Percentiles rank a stretch among this genome's conserved stretches.
Conservation (phyloP, 1,140 invertebrate species). For the Platorchestia sp. region DNA sequence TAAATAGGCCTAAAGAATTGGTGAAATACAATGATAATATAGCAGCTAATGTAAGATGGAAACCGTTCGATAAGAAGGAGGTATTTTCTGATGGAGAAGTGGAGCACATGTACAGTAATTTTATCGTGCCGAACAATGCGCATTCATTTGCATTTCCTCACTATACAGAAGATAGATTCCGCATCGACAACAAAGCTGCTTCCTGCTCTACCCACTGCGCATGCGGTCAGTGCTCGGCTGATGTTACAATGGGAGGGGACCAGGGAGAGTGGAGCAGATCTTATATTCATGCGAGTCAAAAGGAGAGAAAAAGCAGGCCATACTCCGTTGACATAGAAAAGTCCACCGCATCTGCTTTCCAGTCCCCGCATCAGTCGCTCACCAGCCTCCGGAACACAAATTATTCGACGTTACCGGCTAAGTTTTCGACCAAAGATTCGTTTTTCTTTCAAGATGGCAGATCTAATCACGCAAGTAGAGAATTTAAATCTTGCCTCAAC, state of each 20-base stretch:
- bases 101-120: conserved; percentile 43
- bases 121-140: background rate
- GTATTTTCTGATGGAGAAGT: background rate
- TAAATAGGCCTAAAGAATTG: background rate
- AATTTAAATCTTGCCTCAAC: conserved; percentile 33
- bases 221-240: background rate
- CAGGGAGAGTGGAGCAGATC: background rate
- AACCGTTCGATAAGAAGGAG: background rate
- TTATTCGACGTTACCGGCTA: conserved; percentile 23
- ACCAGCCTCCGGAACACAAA: background rate
- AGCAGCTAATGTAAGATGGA: background rate
- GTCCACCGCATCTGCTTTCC: background rate
- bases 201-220: background rate
- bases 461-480: background rate
- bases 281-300: background rate
- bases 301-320: background rate
- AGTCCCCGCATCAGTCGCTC: background rate
- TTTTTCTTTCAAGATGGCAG: conserved; percentile 20
- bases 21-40: background rate
- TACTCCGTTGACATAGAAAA: background rate
- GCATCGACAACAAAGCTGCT: background rate
- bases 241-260: background rate
- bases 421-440: conserved; percentile 32
- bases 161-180: background rate
- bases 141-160: background rate